These are phyloP conservation scores for Microtus oregoni DNA, from an alignment of 2,113 vertebrate genomes.

Conservation along the genomic window DNA sequence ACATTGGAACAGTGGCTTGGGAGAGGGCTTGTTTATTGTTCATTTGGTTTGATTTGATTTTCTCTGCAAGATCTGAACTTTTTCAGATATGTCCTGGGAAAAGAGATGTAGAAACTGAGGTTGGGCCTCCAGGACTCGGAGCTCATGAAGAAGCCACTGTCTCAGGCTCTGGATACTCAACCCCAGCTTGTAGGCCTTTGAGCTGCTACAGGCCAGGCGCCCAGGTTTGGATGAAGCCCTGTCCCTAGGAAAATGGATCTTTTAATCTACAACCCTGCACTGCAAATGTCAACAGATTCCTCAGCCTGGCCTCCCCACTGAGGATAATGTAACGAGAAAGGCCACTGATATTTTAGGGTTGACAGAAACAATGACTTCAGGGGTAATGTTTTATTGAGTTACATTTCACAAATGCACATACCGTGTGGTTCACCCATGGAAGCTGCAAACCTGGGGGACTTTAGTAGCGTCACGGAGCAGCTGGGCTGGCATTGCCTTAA, in stretches of 20 bases:
- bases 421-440: not conserved
- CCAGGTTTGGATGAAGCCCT: not conserved
- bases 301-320: not conserved
- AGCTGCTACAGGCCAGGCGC: not conserved
- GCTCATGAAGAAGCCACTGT: no score
- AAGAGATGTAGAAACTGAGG: not conserved
- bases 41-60: not conserved
- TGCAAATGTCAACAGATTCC: not conserved
- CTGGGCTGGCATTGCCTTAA: not conserved
- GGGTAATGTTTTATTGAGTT: not conserved
- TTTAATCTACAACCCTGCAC: not conserved
- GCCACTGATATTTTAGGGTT: not conserved
- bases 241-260: not conserved
- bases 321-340: not conserved
- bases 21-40: not conserved
- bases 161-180: not conserved
- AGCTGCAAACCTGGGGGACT: not conserved
- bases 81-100: not conserved
- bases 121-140: not conserved
- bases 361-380: not conserved
- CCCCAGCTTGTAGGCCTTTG: fast-evolving
- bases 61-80: not conserved
- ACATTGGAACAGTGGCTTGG: not conserved
- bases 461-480: not conserved
- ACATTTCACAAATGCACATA: not conserved